A percentile compares a stretch with the other conserved stretches of the same genome.
These are phyloP conservation scores for Grapholita molesta DNA, from an alignment of 1,140 invertebrate species.

Conservation along the genomic window DNA sequence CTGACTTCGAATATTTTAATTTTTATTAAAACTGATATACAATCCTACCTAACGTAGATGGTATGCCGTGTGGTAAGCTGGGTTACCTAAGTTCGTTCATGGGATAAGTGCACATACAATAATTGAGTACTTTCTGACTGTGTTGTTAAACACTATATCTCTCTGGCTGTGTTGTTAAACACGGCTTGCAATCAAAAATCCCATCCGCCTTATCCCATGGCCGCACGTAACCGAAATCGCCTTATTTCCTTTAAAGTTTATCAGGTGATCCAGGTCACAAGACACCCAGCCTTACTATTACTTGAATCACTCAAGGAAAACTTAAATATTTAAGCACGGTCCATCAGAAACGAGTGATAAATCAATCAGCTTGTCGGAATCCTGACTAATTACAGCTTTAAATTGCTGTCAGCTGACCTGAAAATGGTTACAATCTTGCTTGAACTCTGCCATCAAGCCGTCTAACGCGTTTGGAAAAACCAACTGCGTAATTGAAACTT, in stretches of 20 bases:
- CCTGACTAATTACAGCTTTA: background rate
- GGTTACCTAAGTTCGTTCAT: too few species aligned
- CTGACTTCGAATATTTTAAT: conserved; percentile 25
- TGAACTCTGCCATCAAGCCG: background rate
- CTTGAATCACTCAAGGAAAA: background rate
- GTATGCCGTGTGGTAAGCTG: too few species aligned
- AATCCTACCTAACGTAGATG: too few species aligned
- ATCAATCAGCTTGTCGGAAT: background rate
- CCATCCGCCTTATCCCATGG: too few species aligned
- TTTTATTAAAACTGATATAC: background rate
- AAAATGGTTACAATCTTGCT: background rate
- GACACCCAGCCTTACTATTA: background rate
- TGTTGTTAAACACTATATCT: too few species aligned
- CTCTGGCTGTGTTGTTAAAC: too few species aligned
- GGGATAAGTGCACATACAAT: too few species aligned
- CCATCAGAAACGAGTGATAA: background rate
- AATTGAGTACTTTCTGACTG: too few species aligned
- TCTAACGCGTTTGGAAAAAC: background rate
- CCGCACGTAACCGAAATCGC: too few species aligned
- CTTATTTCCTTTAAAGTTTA: too few species aligned
- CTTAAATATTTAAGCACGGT: background rate
- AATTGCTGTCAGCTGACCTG: background rate
- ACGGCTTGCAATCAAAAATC: too few species aligned
- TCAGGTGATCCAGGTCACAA: background rate
- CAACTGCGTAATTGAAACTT: background rate